phyloP scores from a whole-genome alignment of 2,797 vertebrate genomes.

The Cyprinodon diabolis region DNA sequence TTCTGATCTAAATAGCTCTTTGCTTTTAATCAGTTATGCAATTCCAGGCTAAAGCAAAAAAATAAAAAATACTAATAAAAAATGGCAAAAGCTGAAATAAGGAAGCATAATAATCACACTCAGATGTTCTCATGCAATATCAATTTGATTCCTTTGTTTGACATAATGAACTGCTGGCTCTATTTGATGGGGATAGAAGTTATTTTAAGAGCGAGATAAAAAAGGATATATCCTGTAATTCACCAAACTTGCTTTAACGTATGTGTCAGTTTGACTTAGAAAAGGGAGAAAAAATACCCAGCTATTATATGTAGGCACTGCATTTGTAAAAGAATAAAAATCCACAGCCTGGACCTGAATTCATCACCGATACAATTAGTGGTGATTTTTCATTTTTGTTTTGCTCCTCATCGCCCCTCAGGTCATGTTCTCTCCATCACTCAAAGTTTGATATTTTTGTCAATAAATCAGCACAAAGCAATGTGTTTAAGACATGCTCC shows the following conservation, averaged over 20 bases:
- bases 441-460: conserved; percentile 81
- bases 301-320: conserved; percentile 58
- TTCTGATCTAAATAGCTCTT: background rate
- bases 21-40: background rate
- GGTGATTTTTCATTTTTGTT: conserved; percentile 75
- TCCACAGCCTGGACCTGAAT: conserved; percentile 51
- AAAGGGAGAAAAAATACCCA: conserved; percentile 54
- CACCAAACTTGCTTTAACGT: conserved; percentile 50
- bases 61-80: background rate
- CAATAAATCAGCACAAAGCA: conserved; percentile 80
- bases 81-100: background rate
- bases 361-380: conserved; percentile 71
- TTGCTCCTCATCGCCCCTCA: conserved; percentile 77
- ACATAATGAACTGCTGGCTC: conserved; percentile 2
- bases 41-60: background rate
- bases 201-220: conserved; percentile 12
- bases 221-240: conserved; percentile 51
- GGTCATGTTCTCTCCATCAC: conserved; percentile 79
- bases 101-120: background rate
- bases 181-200: conserved; percentile 15
- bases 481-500: conserved; percentile 73
- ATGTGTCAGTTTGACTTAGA: conserved; percentile 49
- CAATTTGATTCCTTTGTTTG: conserved; percentile 5
- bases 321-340: conserved; percentile 67
- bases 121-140: background rate